Conservation (phyloP, 2,113 vertebrate species). For the Sinosuthora webbiana region DNA sequence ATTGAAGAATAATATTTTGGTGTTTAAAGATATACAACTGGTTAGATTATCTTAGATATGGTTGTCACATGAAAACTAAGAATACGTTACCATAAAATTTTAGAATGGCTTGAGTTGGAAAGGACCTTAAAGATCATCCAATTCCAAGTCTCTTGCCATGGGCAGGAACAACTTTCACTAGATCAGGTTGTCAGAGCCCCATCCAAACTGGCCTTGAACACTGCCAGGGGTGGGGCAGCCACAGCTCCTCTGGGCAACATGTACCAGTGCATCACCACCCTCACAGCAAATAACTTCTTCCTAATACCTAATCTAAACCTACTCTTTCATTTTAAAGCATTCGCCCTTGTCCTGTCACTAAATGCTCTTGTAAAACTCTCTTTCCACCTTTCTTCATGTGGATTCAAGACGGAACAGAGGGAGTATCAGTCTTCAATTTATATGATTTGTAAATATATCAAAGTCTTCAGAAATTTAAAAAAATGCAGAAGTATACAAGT, state of each 20-base stretch:
- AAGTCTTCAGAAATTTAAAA: background rate
- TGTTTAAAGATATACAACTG: background rate
- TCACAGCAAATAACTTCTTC: background rate
- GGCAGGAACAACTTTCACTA: background rate
- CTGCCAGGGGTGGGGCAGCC: background rate
- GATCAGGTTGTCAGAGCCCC: background rate
- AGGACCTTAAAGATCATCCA: background rate
- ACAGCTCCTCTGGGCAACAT: background rate
- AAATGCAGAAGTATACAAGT: background rate
- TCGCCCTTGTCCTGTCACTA: background rate
- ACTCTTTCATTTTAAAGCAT: background rate
- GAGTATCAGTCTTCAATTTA: background rate
- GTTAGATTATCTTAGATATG: background rate
- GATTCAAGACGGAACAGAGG: background rate
- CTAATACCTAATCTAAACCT: rapidly evolving
- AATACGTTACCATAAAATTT: background rate
- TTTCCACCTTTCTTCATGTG: background rate
- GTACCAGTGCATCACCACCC: background rate
- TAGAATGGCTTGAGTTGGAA: background rate
- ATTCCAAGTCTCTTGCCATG: background rate
- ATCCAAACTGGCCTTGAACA: background rate
- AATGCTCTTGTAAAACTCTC: background rate
- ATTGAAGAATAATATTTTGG: background rate
- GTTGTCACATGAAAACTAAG: background rate
- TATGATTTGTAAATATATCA: background rate